Evolutionary conservation across 92 coral and sea anemone genomes (phyloP).

Genomic region (Palythoa caribaeorum): DNA sequence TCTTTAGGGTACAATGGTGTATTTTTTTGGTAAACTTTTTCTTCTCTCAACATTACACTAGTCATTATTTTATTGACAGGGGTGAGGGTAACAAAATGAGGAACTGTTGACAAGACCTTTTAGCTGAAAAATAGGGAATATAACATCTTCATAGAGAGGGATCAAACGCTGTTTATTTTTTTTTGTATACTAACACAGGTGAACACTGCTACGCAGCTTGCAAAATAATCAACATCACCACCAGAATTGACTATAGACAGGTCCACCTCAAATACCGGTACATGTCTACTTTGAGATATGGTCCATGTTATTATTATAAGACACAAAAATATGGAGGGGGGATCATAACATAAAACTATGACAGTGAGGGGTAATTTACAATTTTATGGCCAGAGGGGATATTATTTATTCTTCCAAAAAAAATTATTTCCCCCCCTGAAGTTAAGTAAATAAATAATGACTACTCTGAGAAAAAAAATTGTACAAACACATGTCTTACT

Average conservation of each 20-base stretch:
- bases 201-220: background rate
- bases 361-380: conserved; percentile 24
- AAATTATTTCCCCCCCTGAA: conserved; percentile 23
- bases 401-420: conserved; percentile 6
- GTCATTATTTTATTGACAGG: conserved; percentile 13
- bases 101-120: background rate
- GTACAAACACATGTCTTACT: conserved; percentile 46
- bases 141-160: conserved; percentile 2
- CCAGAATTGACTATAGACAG: conserved; percentile 21
- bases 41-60: conserved; percentile 27
- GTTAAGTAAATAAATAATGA: conserved; percentile 17
- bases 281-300: conserved; percentile 25
- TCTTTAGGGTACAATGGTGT: conserved; percentile 7
- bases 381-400: conserved; percentile 13
- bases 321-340: conserved; percentile 23
- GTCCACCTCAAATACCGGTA: conserved; percentile 23
- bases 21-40: conserved; percentile 3
- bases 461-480: conserved; percentile 7
- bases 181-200: conserved; percentile 25
- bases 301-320: conserved; percentile 4
- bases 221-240: background rate
- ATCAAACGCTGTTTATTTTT: conserved; percentile 18
- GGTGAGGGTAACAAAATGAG: conserved; percentile 10
- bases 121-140: background rate
- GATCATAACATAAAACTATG: conserved; percentile 20